Conservation (phyloP, 2,888 invertebrate genomes). For the Mellilla xanthometata region DNA sequence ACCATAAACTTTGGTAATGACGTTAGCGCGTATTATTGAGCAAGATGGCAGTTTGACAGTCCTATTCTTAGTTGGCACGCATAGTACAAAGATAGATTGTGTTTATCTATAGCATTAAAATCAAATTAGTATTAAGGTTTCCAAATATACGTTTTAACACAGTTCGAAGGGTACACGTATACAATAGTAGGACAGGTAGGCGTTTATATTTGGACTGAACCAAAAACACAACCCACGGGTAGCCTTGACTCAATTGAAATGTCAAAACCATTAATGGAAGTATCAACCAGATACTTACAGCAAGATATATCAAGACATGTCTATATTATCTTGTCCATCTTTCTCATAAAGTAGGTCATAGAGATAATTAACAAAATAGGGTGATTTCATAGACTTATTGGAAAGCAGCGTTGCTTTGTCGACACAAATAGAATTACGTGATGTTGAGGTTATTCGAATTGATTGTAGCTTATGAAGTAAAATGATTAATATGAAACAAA, state of each 20-base stretch:
- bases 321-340: constrained; percentile 2
- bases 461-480: too few species aligned
- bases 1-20: too few species aligned
- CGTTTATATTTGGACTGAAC: constrained; percentile 13
- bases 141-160: too few species aligned
- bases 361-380: constrained; percentile 7
- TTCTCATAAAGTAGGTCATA: constrained; percentile 11
- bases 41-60: too few species aligned
- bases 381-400: constrained; percentile 17
- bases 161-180: too few species aligned
- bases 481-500: too few species aligned
- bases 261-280: constrained; percentile 5
- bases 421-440: constrained; percentile 15
- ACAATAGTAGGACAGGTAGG: constrained; percentile 11
- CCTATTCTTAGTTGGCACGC: too few species aligned
- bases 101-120: too few species aligned
- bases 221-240: constrained; percentile 23
- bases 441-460: neutral
- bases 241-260: constrained; percentile 25
- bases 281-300: neutral
- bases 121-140: too few species aligned
- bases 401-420: constrained; percentile 20
- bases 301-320: neutral
- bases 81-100: too few species aligned
- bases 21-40: too few species aligned